Evolutionary conservation across 2,888 invertebrate species (phyloP).

Genomic region (Spicauda simplicius): DNA sequence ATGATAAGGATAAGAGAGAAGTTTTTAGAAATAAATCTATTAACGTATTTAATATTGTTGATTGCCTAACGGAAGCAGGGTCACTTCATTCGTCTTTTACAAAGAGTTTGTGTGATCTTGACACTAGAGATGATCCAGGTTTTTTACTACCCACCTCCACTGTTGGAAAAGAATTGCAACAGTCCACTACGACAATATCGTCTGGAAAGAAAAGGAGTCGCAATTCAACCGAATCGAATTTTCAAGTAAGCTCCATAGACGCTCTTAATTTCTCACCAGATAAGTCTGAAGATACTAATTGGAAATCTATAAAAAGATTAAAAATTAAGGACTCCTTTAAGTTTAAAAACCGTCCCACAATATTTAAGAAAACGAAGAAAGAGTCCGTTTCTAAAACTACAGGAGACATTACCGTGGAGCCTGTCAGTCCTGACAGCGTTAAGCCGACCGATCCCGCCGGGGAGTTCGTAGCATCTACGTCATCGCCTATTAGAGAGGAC

Average conservation of each 20-base stretch:
- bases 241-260: constrained; percentile 72
- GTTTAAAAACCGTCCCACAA: constrained; percentile 78
- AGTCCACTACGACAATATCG: constrained; percentile 77
- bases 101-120: constrained; percentile 77
- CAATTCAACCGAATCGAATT: constrained; percentile 79
- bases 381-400: constrained; percentile 69
- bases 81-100: constrained; percentile 77
- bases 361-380: constrained; percentile 78
- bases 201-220: constrained; percentile 80
- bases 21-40: constrained; percentile 81
- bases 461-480: constrained; percentile 74
- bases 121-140: constrained; percentile 70
- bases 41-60: constrained; percentile 78
- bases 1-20: constrained; percentile 74
- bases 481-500: constrained; percentile 78
- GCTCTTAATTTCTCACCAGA: constrained; percentile 69
- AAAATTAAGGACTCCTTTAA: constrained; percentile 83
- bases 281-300: constrained; percentile 77
- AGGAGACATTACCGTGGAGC: constrained; percentile 74
- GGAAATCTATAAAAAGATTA: constrained; percentile 81
- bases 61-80: constrained; percentile 73
- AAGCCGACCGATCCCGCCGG: constrained; percentile 78
- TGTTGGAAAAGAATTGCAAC: constrained; percentile 69
- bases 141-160: constrained; percentile 67
- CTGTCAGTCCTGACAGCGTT: constrained; percentile 71